Conservation (phyloP, 2,113 vertebrate species). For the Apteryx owenii region DNA sequence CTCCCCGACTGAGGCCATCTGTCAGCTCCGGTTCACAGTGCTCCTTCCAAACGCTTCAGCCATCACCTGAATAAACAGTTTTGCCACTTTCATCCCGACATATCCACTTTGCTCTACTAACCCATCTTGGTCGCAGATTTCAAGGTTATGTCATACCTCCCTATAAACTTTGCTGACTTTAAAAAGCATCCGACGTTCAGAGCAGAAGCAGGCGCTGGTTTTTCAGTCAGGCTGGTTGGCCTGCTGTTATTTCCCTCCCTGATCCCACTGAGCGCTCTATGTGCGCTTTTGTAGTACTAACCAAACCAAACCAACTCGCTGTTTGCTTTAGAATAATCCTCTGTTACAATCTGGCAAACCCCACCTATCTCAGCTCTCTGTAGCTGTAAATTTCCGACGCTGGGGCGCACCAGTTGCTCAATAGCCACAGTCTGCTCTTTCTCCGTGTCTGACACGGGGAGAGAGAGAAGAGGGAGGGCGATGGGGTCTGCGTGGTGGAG, state of each 20-base stretch:
- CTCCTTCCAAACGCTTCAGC: neutral
- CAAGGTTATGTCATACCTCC: neutral
- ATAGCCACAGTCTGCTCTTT: neutral
- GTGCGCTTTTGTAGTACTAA: neutral
- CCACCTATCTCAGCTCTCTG: neutral
- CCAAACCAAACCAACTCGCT: neutral
- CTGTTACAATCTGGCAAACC: neutral
- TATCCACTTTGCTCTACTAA: neutral
- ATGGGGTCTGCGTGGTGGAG: neutral
- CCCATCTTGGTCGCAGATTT: neutral
- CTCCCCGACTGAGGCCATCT: neutral
- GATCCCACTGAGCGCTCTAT: neutral
- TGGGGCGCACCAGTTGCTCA: accelerated
- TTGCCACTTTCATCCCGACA: constrained; percentile 9
- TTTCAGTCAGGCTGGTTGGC: neutral
- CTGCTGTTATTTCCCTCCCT: neutral
- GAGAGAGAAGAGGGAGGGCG: neutral
- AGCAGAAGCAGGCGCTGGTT: neutral
- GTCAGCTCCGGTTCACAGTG: neutral
- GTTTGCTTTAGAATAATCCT: neutral
- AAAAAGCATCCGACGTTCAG: neutral
- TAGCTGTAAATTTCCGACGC: neutral
- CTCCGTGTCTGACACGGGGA: neutral
- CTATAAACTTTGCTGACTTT: neutral
- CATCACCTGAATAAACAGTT: constrained; percentile 34